Conservation (phyloP, 2,888 invertebrate genomes). For the Drosophila mettleri region DNA sequence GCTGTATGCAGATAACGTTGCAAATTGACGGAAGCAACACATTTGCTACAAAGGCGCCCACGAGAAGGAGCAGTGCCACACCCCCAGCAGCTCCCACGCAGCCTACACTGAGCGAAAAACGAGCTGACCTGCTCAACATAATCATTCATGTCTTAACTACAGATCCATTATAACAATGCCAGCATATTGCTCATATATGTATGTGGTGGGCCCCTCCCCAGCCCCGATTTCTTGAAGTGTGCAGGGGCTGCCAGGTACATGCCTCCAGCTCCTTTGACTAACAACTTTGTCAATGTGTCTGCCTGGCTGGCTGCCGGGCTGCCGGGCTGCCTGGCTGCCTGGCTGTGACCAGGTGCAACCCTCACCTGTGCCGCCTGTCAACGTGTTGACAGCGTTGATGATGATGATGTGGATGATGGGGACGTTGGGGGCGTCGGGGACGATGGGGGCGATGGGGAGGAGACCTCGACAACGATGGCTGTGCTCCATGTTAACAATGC, state of each 20-base stretch:
- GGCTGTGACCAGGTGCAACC: conserved; percentile 17
- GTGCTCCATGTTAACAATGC: conserved; percentile 61
- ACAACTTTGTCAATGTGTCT: conserved; percentile 69
- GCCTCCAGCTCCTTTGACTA: conserved; percentile 29
- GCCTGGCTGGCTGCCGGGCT: conserved; percentile 31
- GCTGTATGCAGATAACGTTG: conserved; percentile 52
- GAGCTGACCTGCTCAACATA: conserved; percentile 2
- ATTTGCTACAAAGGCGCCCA: conserved; percentile 43
- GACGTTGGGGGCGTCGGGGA: conserved; percentile 23
- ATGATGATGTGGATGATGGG: conserved; percentile 50
- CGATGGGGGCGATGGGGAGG: too few relatives aligned
- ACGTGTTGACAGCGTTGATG: conserved; percentile 74
- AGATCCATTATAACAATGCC: conserved; percentile 2
- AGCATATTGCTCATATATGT: background rate
- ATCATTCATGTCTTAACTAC: background rate
- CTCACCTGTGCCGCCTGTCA: conserved; percentile 54
- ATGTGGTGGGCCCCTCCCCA: background rate
- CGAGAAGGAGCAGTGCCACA: background rate
- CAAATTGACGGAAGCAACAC: conserved; percentile 73
- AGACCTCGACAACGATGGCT: conserved; percentile 38
- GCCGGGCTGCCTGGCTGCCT: conserved; percentile 31
- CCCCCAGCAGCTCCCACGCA: background rate
- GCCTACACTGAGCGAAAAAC: conserved; percentile 18
- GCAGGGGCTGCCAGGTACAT: background rate
- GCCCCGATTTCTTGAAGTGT: conserved; percentile 12